Percentiles rank a stretch among this genome's conserved stretches.
Conservation (phyloP, 2,113 vertebrate species). For the Beaufortia kweichowensis region DNA sequence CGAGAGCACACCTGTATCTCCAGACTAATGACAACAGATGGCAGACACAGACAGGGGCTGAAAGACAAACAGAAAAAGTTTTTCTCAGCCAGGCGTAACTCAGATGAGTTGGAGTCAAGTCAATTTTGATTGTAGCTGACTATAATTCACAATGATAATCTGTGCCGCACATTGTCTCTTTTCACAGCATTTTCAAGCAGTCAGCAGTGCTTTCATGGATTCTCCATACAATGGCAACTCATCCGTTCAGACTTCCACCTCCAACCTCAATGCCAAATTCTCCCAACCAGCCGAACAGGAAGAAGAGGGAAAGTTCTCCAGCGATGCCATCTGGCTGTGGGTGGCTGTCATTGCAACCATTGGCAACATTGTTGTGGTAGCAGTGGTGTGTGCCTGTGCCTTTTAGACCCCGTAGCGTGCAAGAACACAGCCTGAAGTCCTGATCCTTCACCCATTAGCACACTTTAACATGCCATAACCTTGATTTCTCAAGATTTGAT, state of each 20-base stretch:
- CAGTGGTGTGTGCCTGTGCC: slow-evolving; percentile 79
- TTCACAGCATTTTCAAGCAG: slow-evolving; percentile 69
- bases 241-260: slow-evolving; percentile 77
- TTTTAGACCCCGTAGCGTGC: slow-evolving; percentile 65
- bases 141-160: not conserved
- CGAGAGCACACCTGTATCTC: slow-evolving; percentile 41
- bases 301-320: slow-evolving; percentile 75
- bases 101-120: no score
- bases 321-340: slow-evolving; percentile 80
- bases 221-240: slow-evolving; percentile 75
- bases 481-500: not conserved
- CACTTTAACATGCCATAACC: not conserved
- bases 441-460: not conserved
- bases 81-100: not conserved
- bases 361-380: slow-evolving; percentile 80
- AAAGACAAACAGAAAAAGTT: no score
- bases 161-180: not conserved
- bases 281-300: slow-evolving; percentile 68
- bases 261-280: slow-evolving; percentile 70
- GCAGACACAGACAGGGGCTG: slow-evolving; percentile 13
- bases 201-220: slow-evolving; percentile 75
- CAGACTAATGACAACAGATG: slow-evolving; percentile 34
- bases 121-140: no score
- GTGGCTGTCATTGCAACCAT: slow-evolving; percentile 80
- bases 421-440: slow-evolving; percentile 42